Percentiles rank a stretch among this genome's conserved stretches.
Conservation (phyloP, 2,797 vertebrate genomes). For the Arrhamphus sclerolepis region DNA sequence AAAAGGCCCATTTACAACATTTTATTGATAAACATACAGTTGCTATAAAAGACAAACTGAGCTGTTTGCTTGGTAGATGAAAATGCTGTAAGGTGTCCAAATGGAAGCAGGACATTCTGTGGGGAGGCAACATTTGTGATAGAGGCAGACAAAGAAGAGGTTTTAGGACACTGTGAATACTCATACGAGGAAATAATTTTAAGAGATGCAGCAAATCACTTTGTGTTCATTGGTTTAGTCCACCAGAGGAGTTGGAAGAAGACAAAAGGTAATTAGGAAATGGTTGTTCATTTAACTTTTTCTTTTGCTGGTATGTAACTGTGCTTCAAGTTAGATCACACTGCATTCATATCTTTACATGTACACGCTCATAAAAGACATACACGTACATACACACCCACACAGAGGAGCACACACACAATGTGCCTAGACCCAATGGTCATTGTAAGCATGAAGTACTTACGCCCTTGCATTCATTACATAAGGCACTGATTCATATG, state of each 20-base stretch:
- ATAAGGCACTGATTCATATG: slow-evolving; percentile 76
- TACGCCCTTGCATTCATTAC: slow-evolving; percentile 61
- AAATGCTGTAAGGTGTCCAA: slow-evolving; percentile 60
- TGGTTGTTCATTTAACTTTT: slow-evolving; percentile 38
- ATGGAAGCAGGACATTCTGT: slow-evolving; percentile 44
- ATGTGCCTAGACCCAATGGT: slow-evolving; percentile 63
- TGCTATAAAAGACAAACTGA: slow-evolving; percentile 94
- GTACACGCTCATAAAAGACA: slow-evolving; percentile 9
- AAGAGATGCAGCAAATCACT: slow-evolving; percentile 63
- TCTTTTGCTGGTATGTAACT: slow-evolving; percentile 76
- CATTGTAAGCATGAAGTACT: slow-evolving; percentile 49
- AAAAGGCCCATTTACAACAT: slow-evolving; percentile 76
- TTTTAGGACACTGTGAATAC: slow-evolving; percentile 30
- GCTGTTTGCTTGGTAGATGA: slow-evolving; percentile 75
- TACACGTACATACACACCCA: slow-evolving; percentile 34
- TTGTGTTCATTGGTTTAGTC: slow-evolving; percentile 64
- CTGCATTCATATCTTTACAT: slow-evolving; percentile 26
- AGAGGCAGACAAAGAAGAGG: slow-evolving; percentile 51
- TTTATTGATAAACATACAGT: slow-evolving; percentile 99
- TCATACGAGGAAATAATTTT: slow-evolving; percentile 25
- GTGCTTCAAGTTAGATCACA: slow-evolving; percentile 60
- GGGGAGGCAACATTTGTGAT: slow-evolving; percentile 61
- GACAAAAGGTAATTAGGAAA: slow-evolving; percentile 37
- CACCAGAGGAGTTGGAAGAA: slow-evolving; percentile 18
- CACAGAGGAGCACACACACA: slow-evolving; percentile 22